Percentiles rank a stretch among this genome's conserved stretches.
Evolutionary conservation across 2,797 vertebrate genomes (phyloP).

Genomic region (Gymnodraco acuticeps): DNA sequence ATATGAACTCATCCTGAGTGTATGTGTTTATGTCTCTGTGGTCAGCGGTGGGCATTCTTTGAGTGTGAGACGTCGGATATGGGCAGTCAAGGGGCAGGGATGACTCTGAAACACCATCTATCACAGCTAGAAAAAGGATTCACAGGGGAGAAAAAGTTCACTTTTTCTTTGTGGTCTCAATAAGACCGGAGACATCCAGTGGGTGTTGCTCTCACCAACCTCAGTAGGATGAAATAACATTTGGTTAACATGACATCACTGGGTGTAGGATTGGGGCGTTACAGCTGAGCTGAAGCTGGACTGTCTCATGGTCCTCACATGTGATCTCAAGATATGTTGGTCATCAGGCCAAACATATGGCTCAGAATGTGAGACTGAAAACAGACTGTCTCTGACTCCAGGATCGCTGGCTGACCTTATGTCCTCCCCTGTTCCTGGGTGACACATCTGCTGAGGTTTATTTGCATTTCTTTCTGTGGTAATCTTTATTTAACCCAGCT

Average conservation of each 20-base stretch:
- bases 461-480: constrained; percentile 11
- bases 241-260: constrained; percentile 1
- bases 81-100: constrained; percentile 10
- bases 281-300: constrained; percentile 28
- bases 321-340: constrained; percentile 36
- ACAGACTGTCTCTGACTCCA: constrained; percentile 35
- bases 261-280: not conserved
- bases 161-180: constrained; percentile 31
- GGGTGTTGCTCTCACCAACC: constrained; percentile 10
- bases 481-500: constrained; percentile 31
- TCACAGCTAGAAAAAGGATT: constrained; percentile 21
- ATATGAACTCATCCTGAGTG: constrained; percentile 14
- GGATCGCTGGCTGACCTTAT: constrained; percentile 34
- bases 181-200: constrained; percentile 9
- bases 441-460: constrained; percentile 27
- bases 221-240: constrained; percentile 22
- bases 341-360: constrained; percentile 29
- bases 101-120: constrained; percentile 31
- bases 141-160: constrained; percentile 9
- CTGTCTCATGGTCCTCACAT: constrained; percentile 36
- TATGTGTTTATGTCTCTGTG: constrained; percentile 31
- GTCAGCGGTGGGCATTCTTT: constrained; percentile 37
- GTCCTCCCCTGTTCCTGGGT: constrained; percentile 23
- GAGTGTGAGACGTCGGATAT: constrained; percentile 34
- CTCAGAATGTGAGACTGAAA: constrained; percentile 55